phyloP scores from a whole-genome alignment of 2,888 invertebrate species.

The Nesidiocoris tenuis region DNA sequence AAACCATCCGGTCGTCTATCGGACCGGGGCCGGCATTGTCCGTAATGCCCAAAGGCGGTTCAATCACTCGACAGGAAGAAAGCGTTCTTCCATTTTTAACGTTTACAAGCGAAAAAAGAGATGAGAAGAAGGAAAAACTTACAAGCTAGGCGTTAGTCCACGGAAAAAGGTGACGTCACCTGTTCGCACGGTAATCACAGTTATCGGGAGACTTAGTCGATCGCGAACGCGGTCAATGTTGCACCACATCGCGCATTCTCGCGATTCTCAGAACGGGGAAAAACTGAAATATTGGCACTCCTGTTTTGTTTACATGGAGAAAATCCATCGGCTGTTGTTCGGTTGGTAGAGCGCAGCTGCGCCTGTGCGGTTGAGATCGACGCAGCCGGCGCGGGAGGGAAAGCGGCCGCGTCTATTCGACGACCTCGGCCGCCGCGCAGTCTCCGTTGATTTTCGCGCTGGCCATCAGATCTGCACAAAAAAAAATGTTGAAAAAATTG shows the following conservation, averaged over 20 bases:
- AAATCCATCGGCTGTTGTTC: neutral
- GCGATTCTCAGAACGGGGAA: neutral
- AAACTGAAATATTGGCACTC: slow-evolving; percentile 25
- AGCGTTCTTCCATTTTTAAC: no score
- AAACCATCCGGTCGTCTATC: neutral
- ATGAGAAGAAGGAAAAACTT: neutral
- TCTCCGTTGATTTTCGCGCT: slow-evolving; percentile 1
- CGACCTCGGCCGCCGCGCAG: slow-evolving; percentile 7
- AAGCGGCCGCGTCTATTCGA: neutral
- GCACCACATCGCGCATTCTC: neutral
- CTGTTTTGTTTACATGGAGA: neutral
- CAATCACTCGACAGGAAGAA: neutral
- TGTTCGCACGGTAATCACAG: neutral
- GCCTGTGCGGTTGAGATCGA: slow-evolving; percentile 1
- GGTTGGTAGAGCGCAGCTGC: slow-evolving; percentile 2
- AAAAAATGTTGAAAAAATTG: no score
- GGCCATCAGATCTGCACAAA: slow-evolving; percentile 21
- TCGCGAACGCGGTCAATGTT: neutral
- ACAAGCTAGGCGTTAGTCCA: neutral
- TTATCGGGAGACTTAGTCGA: neutral
- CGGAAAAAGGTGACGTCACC: neutral
- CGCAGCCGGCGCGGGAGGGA: neutral
- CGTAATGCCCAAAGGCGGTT: neutral
- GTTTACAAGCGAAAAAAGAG: no score
- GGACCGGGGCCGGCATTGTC: neutral